These are phyloP conservation scores for Battus philenor DNA, from an alignment of 1,140 invertebrate genomes.

Conservation along the genomic window DNA sequence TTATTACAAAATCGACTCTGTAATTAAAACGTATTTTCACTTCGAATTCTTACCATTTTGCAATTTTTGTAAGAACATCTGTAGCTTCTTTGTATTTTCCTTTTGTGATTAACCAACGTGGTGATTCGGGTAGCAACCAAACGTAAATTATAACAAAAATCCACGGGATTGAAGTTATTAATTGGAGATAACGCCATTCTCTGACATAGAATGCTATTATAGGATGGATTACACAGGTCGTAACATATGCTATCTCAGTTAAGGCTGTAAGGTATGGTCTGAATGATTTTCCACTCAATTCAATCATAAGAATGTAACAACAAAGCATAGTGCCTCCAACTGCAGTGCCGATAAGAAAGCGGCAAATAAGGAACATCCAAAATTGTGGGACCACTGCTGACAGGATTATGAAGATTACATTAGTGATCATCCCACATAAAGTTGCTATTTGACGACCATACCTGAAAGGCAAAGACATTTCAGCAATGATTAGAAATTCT, in stretches of 20 bases:
- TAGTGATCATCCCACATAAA: conserved; percentile 63
- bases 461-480: too few relatives aligned
- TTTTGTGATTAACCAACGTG: conserved; percentile 58
- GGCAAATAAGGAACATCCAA: conserved; percentile 77
- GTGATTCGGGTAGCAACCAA: conserved; percentile 62
- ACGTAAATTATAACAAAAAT: conserved; percentile 41
- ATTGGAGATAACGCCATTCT: conserved; percentile 80
- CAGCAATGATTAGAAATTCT: too few relatives aligned
- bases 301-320: conserved; percentile 75
- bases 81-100: conserved; percentile 53
- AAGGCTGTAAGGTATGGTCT: conserved; percentile 48
- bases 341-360: conserved; percentile 77
- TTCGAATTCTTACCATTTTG: conserved; percentile 44
- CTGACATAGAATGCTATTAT: conserved; percentile 79
- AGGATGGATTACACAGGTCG: conserved; percentile 77
- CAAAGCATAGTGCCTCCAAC: conserved; percentile 79
- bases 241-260: conserved; percentile 40
- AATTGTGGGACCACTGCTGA: conserved; percentile 78
- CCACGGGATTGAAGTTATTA: conserved; percentile 78
- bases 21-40: not conserved
- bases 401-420: conserved; percentile 75
- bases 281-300: conserved; percentile 64
- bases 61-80: conserved; percentile 41
- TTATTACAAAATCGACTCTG: too few relatives aligned
- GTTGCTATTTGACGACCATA: conserved; percentile 79